Evolutionary conservation across 2,797 vertebrate genomes (phyloP).

Genomic region (Nyctibius grandis): DNA sequence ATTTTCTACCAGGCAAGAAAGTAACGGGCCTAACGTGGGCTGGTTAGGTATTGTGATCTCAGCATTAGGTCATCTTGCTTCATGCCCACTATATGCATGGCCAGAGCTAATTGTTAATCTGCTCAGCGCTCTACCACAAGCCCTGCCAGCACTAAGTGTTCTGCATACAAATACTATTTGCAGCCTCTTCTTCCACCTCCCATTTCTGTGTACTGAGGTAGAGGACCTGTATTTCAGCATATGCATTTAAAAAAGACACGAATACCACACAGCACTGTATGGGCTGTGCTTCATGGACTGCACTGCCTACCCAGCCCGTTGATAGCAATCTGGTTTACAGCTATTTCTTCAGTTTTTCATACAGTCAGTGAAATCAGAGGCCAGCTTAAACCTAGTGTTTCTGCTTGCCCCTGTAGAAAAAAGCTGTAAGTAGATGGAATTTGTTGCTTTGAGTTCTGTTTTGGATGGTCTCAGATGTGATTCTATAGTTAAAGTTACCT

Average conservation of each 20-base stretch:
- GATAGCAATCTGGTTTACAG: not conserved
- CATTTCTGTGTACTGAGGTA: not conserved
- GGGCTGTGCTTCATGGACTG: not conserved
- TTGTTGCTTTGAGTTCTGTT: not conserved
- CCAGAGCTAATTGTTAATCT: not conserved
- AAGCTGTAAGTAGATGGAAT: not conserved
- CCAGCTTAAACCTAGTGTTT: not conserved
- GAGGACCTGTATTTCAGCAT: not conserved
- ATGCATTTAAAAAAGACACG: not conserved
- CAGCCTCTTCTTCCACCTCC: not conserved
- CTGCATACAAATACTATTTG: not conserved
- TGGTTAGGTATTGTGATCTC: not conserved
- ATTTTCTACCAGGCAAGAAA: not conserved
- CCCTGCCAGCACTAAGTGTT: not conserved
- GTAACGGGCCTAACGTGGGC: not conserved
- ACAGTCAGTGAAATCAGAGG: not conserved
- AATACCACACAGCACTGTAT: not conserved
- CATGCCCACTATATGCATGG: not conserved
- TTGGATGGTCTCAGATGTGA: not conserved
- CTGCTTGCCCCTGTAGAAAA: not conserved
- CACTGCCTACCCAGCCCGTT: not conserved
- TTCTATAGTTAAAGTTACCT: not conserved
- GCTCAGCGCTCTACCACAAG: not conserved
- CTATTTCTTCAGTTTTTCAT: not conserved
- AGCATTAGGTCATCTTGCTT: not conserved